Base-by-base conservation (phyloP, 2,888 invertebrate species). In the Acanthopleura granulata region DNA sequence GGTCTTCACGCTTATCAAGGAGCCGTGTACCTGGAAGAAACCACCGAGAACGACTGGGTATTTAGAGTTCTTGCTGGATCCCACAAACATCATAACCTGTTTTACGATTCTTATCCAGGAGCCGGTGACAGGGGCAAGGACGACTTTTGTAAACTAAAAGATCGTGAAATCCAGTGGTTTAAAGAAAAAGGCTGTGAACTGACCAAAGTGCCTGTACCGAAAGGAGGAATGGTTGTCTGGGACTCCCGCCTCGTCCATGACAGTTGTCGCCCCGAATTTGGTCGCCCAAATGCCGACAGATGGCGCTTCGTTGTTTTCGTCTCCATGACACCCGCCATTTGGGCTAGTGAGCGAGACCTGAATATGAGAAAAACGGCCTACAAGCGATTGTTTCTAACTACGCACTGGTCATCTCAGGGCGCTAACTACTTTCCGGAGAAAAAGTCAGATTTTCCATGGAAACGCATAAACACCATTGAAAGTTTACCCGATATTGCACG, bases 161-260 rank as follows among this genome's bases (percentile, higher is more conserved):
- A 75, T 18, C 49, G 70, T 1, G 73, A 74, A 16, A 57, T 79
- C 14, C 74, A 76, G 14, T 78, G 77, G 75, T 81, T 62, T 49
- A 25, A 69, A n/a, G 49, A 74, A 15, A 73, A 74, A 61, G 80
- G 81, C 14, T 83, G 83, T 49, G 30, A 57, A 66, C 4, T 66
- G 18, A 74, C 27, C 12, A 72, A 78, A n/a, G 77, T 85, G 25
- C 76, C 81, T 0, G 78, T 77, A 9, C 83, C 81, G 1, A 82
- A 82, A 50, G 84, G 84, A 6, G 82, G 84, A 1, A 79, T 85
- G 27, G 75, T 84, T 14, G 72, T 84, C 14, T 84, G 84, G 84
- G 84, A 84, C 62, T 84, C 84, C 3, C 71, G 83, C 18, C 74
- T 77, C 25, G 79, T 83, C 27, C 84, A 84, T 71, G 83, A 80